Percentiles rank a stretch among this genome's conserved stretches.
Conservation (phyloP, 2,797 vertebrate genomes). For the Poecile montanus region DNA sequence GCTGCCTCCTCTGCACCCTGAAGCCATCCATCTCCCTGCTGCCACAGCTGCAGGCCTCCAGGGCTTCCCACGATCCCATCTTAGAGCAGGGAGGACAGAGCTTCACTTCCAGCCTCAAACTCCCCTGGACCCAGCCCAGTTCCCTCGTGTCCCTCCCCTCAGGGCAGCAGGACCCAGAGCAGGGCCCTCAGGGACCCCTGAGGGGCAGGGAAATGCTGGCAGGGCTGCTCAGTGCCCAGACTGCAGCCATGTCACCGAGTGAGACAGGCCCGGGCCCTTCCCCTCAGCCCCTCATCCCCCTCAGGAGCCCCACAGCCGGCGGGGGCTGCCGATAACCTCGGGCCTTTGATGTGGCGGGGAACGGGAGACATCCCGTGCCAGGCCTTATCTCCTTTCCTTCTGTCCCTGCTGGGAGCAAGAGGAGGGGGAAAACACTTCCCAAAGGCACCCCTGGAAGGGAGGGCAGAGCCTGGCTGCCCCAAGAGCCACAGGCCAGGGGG, state of each 20-base stretch:
- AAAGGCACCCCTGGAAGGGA: not conserved
- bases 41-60: not conserved
- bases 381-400: slow-evolving; percentile 15
- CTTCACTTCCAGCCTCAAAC: not conserved
- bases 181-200: not conserved
- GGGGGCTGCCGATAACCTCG: fast-evolving
- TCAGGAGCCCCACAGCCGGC: not conserved
- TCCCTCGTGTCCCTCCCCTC: not conserved
- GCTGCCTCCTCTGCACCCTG: not conserved
- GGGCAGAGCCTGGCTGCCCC: not conserved
- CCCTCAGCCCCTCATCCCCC: not conserved
- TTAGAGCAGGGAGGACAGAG: not conserved
- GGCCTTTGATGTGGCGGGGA: slow-evolving; percentile 30
- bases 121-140: not conserved
- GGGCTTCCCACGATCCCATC: not conserved
- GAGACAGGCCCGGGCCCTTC: not conserved
- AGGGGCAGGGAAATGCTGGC: fast-evolving
- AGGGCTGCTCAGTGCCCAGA: not conserved
- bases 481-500: fast-evolving
- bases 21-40: not conserved
- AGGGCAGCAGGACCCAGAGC: not conserved
- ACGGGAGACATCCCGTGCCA: not conserved
- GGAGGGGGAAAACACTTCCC: not conserved
- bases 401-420: not conserved
- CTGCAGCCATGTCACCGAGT: fast-evolving